Percentiles rank a stretch among this genome's conserved stretches.
These are phyloP conservation scores for Suncus etruscus DNA, from an alignment of 2,113 vertebrate species.

Conservation along the genomic window DNA sequence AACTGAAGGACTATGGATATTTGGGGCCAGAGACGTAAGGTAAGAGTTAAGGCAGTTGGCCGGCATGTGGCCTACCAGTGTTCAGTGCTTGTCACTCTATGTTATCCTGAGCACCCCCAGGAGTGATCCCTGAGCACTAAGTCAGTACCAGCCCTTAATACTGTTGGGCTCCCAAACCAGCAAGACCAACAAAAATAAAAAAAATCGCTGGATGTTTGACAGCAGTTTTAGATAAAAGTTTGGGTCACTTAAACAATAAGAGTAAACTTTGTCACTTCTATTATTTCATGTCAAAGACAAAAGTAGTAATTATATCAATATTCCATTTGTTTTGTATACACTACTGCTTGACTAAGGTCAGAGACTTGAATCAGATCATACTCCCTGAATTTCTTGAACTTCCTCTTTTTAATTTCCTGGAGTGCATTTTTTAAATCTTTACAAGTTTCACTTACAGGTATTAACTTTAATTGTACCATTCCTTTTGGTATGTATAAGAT, in stretches of 20 bases:
- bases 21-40: neutral
- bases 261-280: constrained; percentile 18
- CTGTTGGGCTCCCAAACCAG: too few species aligned
- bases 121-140: too few species aligned
- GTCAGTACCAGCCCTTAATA: too few species aligned
- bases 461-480: constrained; percentile 47
- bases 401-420: constrained; percentile 34
- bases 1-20: constrained; percentile 46
- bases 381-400: constrained; percentile 43
- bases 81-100: too few species aligned
- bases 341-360: constrained; percentile 66
- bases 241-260: constrained; percentile 60
- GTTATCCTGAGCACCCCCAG: too few species aligned
- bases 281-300: constrained; percentile 37
- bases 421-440: constrained; percentile 40
- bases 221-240: constrained; percentile 41
- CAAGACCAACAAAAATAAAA: too few species aligned
- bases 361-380: constrained; percentile 65
- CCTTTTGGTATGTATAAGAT: constrained; percentile 44
- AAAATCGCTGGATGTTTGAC: neutral
- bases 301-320: constrained; percentile 57
- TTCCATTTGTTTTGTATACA: constrained; percentile 64
- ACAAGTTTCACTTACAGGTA: constrained; percentile 39
- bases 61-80: too few species aligned
- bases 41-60: too few species aligned